Base-by-base conservation (phyloP, 2,797 vertebrate genomes). In the Sebastolobus altivelis region DNA sequence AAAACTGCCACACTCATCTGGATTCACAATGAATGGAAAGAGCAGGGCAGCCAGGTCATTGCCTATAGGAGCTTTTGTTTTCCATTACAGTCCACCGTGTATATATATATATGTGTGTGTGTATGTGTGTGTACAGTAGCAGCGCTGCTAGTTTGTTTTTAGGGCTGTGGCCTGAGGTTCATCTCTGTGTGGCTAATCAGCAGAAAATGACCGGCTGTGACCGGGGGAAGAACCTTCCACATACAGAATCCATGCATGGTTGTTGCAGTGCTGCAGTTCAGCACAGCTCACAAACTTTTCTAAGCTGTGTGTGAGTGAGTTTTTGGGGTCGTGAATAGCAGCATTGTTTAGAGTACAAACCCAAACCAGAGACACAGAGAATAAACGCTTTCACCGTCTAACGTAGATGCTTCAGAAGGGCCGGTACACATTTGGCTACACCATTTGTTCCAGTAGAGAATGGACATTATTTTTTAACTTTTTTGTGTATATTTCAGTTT, bases 141-240 rank as follows among this genome's bases (percentile, higher is more conserved):
- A 16, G 25, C 40, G 80, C 76, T 79, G 82, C 77, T 68, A 20
- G 90, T 92, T 94, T 94, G 93, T 92, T 94, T 95, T 92, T 80
- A 85, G 85, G 88, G 84, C 86, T 65, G 89, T 91, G 90, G 82
- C 89, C 89, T 76, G 81, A 91, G 82, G 94, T 95, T 90, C 88
- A 89, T 93, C 87, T 74, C 65, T 79, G 87, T 87, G 79, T 87
- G 85, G 83, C 88, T 91, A 84, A 95, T 95, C 95, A 94, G 92
- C 94, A 95, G 81, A 94, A 94, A 93, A 82, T 65, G 82, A 79
- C 83, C 52, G 62, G 71, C 83, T 70, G 33, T 78, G 82, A 87
- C 77, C 43, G 20, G 75, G 66, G 66, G 66, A 87, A 89, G 90
- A 94, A 94, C 85, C 90, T 95, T 95, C 95, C 90, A 93, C 92